Percentiles rank a stretch among this genome's conserved stretches.
Evolutionary conservation across 1,140 invertebrate species (phyloP).

Genomic region (Eriocheir sinensis): DNA sequence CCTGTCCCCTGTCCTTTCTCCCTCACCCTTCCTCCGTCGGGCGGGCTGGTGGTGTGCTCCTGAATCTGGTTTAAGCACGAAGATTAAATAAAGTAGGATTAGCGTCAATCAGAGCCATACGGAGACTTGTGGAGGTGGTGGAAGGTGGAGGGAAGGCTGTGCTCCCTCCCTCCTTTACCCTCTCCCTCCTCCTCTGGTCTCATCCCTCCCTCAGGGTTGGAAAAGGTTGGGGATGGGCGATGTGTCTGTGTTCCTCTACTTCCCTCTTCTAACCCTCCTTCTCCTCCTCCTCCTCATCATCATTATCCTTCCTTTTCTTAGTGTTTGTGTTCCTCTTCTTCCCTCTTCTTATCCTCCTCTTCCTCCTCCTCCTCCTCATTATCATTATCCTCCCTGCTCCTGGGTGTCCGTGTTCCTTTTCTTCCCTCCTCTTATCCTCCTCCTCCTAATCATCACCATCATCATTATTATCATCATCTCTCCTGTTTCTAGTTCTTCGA

Average conservation of each 20-base stretch:
- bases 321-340: neutral
- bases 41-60: constrained; percentile 23
- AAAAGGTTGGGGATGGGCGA: neutral
- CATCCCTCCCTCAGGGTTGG: neutral
- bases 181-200: neutral
- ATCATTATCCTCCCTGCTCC: neutral
- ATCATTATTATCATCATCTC: neutral
- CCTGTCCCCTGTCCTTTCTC: neutral
- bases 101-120: constrained; percentile 43
- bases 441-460: neutral
- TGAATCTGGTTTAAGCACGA: constrained; percentile 50
- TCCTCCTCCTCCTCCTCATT: neutral
- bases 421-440: neutral
- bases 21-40: too few species aligned
- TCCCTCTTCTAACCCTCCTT: neutral
- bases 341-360: neutral
- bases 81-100: constrained; percentile 55
- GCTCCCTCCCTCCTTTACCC: neutral
- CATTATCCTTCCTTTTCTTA: neutral
- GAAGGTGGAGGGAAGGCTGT: neutral
- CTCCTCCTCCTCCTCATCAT: neutral
- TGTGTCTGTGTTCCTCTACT: neutral
- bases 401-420: too few species aligned
- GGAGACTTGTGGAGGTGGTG: neutral
- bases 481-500: neutral